These are phyloP conservation scores for Parnassius smintheus DNA, from an alignment of 2,888 invertebrate genomes.

Conservation along the genomic window DNA sequence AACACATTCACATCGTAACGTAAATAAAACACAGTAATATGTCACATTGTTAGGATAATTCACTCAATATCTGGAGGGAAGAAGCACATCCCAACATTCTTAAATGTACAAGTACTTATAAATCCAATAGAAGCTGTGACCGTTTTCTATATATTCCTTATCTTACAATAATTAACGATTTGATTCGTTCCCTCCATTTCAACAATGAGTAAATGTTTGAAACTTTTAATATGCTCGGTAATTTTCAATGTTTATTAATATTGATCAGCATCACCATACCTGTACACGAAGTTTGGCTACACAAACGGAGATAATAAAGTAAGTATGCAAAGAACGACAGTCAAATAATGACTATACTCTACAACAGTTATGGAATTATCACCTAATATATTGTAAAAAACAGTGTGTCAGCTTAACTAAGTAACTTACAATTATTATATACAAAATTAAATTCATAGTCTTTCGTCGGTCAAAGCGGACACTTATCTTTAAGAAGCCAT, in stretches of 20 bases:
- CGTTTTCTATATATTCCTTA: constrained; percentile 49
- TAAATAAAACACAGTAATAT: constrained; percentile 46
- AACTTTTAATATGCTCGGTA: not conserved
- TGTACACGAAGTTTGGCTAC: constrained; percentile 54
- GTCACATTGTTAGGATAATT: constrained; percentile 45
- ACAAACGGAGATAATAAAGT: constrained; percentile 46
- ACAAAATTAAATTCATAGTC: constrained; percentile 76
- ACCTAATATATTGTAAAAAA: constrained; percentile 79
- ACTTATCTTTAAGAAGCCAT: constrained; percentile 55
- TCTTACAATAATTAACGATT: constrained; percentile 47
- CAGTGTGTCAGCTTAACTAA: constrained; percentile 72
- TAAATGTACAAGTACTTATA: constrained; percentile 48
- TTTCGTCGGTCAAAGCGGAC: constrained; percentile 72
- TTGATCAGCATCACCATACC: constrained; percentile 37
- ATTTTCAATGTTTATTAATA: constrained; percentile 38
- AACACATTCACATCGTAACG: constrained; percentile 36
- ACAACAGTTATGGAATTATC: constrained; percentile 76
- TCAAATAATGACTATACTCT: constrained; percentile 69
- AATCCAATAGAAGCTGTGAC: constrained; percentile 54
- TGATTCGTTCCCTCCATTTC: constrained; percentile 53
- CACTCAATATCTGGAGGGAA: constrained; percentile 57
- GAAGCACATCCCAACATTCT: constrained; percentile 43
- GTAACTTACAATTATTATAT: constrained; percentile 72
- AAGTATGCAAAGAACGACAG: constrained; percentile 58
- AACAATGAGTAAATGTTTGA: constrained; percentile 29